Evolutionary conservation across 2,888 invertebrate genomes (phyloP).

Genomic region (Limulus polyphemus): DNA sequence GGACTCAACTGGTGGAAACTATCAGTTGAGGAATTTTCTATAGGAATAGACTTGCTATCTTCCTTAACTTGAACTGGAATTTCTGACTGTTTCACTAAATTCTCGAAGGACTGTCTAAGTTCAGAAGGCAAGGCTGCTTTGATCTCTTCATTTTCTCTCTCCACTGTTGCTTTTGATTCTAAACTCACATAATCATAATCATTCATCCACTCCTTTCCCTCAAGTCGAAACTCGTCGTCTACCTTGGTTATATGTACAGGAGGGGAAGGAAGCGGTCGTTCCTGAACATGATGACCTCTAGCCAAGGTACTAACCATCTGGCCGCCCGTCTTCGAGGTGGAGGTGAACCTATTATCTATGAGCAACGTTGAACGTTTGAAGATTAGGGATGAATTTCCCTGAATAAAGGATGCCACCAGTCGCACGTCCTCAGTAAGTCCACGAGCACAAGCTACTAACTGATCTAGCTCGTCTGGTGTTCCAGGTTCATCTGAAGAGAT

Average conservation of each 20-base stretch:
- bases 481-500: conserved; percentile 40
- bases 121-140: conserved; percentile 51
- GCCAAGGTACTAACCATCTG: conserved; percentile 20
- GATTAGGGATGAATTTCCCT: conserved; percentile 40
- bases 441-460: conserved; percentile 71
- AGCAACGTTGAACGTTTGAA: conserved; percentile 22
- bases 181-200: conserved; percentile 86
- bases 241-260: conserved; percentile 24
- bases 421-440: conserved; percentile 78
- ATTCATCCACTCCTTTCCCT: conserved; percentile 51
- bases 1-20: conserved; percentile 38
- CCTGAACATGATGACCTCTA: conserved; percentile 47
- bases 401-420: conserved; percentile 78
- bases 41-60: background rate
- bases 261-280: conserved; percentile 40
- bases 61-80: conserved; percentile 23
- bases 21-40: background rate
- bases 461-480: conserved; percentile 61
- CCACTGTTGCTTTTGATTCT: conserved; percentile 55
- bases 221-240: conserved; percentile 30
- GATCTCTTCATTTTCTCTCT: conserved; percentile 58
- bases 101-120: conserved; percentile 56
- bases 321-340: conserved; percentile 4
- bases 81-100: conserved; percentile 55
- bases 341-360: background rate